These are phyloP conservation scores for Ptiloglossa arizonensis DNA, from an alignment of 1,140 invertebrate genomes.

Conservation along the genomic window DNA sequence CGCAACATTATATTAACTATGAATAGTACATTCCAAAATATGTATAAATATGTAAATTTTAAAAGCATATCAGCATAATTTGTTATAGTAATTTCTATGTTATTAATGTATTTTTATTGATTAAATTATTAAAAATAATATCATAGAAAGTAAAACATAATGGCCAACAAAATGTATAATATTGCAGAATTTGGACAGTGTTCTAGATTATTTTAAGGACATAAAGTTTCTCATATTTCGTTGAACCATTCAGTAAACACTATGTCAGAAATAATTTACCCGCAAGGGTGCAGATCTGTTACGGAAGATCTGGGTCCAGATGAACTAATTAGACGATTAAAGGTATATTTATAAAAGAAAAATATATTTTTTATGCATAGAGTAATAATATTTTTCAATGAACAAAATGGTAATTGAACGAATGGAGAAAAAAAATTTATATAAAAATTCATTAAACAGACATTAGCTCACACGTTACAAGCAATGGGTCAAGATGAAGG, in stretches of 20 bases:
- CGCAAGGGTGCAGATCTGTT: conserved; percentile 92
- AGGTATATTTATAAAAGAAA: conserved; percentile 83
- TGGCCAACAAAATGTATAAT: conserved; percentile 20
- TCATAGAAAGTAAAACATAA: neutral
- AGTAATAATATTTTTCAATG: neutral
- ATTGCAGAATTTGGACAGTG: conserved; percentile 79
- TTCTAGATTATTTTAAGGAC: conserved; percentile 71
- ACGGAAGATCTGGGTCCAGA: conserved; percentile 96
- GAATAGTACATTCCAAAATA: neutral
- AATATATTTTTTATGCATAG: no score
- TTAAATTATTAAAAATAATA: neutral
- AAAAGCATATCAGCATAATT: neutral
- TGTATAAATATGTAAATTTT: neutral
- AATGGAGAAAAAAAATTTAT: conserved; percentile 1
- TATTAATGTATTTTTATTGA: neutral
- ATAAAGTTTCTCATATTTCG: conserved; percentile 55
- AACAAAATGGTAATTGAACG: neutral
- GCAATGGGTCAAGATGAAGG: conserved; percentile 97
- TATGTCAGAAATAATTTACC: conserved; percentile 93
- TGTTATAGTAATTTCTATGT: neutral
- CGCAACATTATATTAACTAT: neutral
- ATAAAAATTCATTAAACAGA: conserved; percentile 80
- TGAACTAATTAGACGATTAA: conserved; percentile 96
- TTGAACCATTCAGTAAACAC: conserved; percentile 70
- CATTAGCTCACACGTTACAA: conserved; percentile 95